Evolutionary conservation across 2,113 vertebrate genomes (phyloP).

Genomic region (Pituophis catenifer): DNA sequence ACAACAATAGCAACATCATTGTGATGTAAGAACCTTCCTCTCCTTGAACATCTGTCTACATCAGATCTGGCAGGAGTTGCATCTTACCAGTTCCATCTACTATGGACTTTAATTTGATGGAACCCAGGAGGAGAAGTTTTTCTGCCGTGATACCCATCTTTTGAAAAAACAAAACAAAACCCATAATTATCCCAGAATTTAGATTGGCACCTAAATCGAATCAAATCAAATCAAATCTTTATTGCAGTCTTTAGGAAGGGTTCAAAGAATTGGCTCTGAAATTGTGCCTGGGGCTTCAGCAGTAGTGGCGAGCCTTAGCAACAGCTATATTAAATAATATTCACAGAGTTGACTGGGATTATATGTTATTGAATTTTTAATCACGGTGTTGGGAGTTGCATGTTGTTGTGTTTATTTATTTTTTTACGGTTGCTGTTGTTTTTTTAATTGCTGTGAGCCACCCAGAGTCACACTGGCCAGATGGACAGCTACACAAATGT

Average conservation of each 20-base stretch:
- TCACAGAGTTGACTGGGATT: background rate
- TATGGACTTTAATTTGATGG: background rate
- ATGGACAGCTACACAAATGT: background rate
- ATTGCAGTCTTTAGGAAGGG: background rate
- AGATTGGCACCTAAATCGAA: background rate
- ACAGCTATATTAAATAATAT: background rate
- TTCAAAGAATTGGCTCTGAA: background rate
- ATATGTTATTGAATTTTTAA: background rate
- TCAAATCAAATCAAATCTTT: background rate
- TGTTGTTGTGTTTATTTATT: background rate
- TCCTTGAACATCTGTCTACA: background rate
- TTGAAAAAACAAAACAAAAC: background rate
- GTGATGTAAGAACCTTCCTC: background rate
- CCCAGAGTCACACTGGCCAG: background rate
- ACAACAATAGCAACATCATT: background rate
- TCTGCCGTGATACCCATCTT: background rate
- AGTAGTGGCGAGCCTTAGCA: background rate
- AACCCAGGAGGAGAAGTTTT: background rate
- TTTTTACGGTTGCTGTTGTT: background rate
- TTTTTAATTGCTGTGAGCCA: background rate
- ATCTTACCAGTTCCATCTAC: background rate
- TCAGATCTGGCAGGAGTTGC: background rate
- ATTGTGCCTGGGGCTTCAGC: background rate
- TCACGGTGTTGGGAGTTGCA: background rate
- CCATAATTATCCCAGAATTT: background rate